Base-by-base conservation (phyloP, 2,797 vertebrate genomes). In the Phrynocephalus guinanensis region DNA sequence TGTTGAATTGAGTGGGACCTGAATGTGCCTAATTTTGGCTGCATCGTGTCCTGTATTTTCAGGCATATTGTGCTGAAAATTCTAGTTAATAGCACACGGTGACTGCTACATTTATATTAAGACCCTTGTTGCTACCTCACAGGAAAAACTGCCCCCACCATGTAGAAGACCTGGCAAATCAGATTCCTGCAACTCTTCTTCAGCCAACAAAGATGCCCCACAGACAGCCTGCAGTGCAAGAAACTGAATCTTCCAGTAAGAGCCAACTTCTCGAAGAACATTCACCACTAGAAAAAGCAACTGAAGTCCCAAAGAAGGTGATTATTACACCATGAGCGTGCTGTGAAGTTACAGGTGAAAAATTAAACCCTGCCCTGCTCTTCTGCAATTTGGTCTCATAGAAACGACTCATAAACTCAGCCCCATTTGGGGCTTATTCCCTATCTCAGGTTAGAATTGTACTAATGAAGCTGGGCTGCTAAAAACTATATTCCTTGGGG, bases 91-190 rank as follows among this genome's bases (percentile, higher is more conserved):
- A 56, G 52, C 52, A 56, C 52, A 56, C 9, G 9, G 13, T 56
- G 10, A 56, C 52, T 56, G 52, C 13, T 63, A 22, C 13, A 44
- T 63, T 63, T 63, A 3, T 63, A 20, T 63, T 63, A 63, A 63
- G 60, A 18, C 15, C 4, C 73, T 5, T 83, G 93, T 95, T 89
- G 2, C 13, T 83, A 82, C 86, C 82, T 91, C 90, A 67, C 79
- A 96, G 95, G 56, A 94, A 88, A 73, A 90, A 76, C 78, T 79
- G 85, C 22, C 89, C 91, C 60, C 18, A 92, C 86, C 87, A 91
- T 87, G 91, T 89, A 91, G 89, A 91, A 91, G 83, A 77, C 84
- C 33, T n/a, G 48, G 22, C 90, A 85, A 84, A 88, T 88, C 50
- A 86, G 72, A 83, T 85, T 68, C 33, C 89, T 24, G 72, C 38